Evolutionary conservation across 2,113 vertebrate genomes (phyloP).

Genomic region (Isurus oxyrinchus): DNA sequence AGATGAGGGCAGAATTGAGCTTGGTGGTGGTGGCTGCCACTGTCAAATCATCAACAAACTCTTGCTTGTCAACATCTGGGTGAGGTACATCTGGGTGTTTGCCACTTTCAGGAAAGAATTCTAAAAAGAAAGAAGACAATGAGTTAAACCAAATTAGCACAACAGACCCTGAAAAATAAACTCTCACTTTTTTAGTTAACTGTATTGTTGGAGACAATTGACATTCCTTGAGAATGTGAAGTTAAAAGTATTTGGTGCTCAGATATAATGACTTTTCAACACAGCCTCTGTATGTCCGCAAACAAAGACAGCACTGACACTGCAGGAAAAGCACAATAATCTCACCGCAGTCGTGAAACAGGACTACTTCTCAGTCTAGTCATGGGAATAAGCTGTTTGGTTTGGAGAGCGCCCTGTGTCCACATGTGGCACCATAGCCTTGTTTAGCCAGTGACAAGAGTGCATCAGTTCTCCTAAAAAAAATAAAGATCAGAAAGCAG

Average conservation of each 20-base stretch:
- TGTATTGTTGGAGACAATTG: background rate
- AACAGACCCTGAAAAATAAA: background rate
- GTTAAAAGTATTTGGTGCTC: background rate
- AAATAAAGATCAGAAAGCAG: background rate
- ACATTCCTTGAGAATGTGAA: background rate
- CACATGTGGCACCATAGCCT: background rate
- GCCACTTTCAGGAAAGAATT: background rate
- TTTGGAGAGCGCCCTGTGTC: background rate
- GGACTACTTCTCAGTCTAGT: background rate
- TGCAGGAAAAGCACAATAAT: background rate
- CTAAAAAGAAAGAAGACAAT: background rate
- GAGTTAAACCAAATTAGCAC: background rate
- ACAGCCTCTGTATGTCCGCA: background rate
- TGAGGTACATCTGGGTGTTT: background rate
- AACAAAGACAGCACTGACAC: background rate
- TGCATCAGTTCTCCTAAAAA: background rate
- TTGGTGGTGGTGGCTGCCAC: background rate
- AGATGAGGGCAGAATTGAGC: too few species aligned
- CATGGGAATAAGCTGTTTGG: background rate
- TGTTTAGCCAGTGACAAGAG: background rate
- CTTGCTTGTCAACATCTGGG: background rate
- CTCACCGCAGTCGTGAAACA: background rate
- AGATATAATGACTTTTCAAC: background rate
- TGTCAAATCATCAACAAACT: background rate
- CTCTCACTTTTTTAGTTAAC: background rate